These are phyloP conservation scores for Eucriotettix oculatus DNA, from an alignment of 2,888 invertebrate species.

Conservation along the genomic window DNA sequence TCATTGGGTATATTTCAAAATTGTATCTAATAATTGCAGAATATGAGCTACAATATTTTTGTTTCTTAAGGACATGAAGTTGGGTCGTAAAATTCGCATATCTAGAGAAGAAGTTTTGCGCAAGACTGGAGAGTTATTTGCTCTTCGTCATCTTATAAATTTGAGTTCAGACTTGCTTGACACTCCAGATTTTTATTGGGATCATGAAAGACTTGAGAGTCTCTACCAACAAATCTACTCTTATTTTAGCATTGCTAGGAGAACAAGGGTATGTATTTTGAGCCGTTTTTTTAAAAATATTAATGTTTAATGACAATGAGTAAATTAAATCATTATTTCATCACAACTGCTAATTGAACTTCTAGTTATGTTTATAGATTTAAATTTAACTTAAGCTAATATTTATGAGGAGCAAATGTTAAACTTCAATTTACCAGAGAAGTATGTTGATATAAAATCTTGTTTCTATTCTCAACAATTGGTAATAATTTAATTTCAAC, in stretches of 20 bases:
- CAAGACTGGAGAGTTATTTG: slow-evolving; percentile 77
- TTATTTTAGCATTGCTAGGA: slow-evolving; percentile 68
- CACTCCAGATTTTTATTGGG: slow-evolving; percentile 98
- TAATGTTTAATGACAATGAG: not conserved
- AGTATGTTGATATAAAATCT: too few species aligned
- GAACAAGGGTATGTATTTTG: slow-evolving; percentile 51
- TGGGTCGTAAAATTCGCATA: slow-evolving; percentile 52
- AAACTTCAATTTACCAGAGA: too few species aligned
- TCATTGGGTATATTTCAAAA: too few species aligned
- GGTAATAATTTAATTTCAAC: too few species aligned
- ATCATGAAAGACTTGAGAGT: slow-evolving; percentile 71
- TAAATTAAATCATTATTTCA: not conserved
- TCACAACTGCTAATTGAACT: not conserved
- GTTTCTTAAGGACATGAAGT: slow-evolving; percentile 43
- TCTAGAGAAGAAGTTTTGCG: slow-evolving; percentile 52
- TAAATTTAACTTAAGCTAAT: too few species aligned
- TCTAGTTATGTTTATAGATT: not conserved
- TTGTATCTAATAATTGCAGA: too few species aligned
- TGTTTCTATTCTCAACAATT: too few species aligned
- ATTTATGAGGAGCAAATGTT: too few species aligned
- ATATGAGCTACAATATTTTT: too few species aligned
- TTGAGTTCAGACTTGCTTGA: slow-evolving; percentile 86
- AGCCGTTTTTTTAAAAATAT: not conserved
- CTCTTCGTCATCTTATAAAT: slow-evolving; percentile 76
- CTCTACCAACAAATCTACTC: slow-evolving; percentile 67